Percentiles rank a stretch among this genome's conserved stretches.
Evolutionary conservation across 1,140 invertebrate species (phyloP).

Genomic region (roundworm (Caenorhabditis elegans)): DNA sequence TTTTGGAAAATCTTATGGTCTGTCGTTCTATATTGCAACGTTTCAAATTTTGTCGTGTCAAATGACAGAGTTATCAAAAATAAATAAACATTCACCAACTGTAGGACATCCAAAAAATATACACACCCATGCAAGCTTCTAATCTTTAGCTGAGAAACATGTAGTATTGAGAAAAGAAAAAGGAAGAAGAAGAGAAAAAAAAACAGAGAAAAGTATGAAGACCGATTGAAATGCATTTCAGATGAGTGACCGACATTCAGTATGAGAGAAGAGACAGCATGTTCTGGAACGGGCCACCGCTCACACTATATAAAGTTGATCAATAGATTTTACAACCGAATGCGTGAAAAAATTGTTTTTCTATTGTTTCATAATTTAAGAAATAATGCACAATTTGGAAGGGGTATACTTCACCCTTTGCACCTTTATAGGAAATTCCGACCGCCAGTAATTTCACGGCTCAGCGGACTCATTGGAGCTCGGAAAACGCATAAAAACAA

Average conservation of each 20-base stretch:
- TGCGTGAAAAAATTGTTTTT: not conserved
- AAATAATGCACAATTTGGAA: not conserved
- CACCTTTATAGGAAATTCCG: conserved; percentile 2
- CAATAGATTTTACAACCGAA: not conserved
- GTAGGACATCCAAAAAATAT: not conserved
- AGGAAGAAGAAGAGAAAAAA: not conserved
- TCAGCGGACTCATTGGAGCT: not conserved
- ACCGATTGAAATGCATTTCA: conserved; percentile 28
- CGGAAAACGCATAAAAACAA: not conserved
- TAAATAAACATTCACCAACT: not conserved
- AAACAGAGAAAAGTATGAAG: conserved; percentile 14
- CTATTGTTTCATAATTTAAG: too few relatives aligned
- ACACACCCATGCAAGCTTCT: not conserved
- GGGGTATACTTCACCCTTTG: not conserved
- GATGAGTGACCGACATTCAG: conserved; percentile 7
- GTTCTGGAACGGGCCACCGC: conserved; percentile 22
- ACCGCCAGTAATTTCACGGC: not conserved
- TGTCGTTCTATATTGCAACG: too few relatives aligned
- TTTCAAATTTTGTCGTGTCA: too few relatives aligned
- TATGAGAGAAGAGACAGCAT: not conserved
- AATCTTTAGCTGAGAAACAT: too few relatives aligned
- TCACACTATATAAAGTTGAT: conserved; percentile 20
- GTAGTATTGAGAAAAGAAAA: not conserved
- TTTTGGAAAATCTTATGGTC: too few relatives aligned
- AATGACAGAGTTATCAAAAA: not conserved